Evolutionary conservation across 92 coral and sea anemone genomes (phyloP).

Genomic region (Montipora capitata): DNA sequence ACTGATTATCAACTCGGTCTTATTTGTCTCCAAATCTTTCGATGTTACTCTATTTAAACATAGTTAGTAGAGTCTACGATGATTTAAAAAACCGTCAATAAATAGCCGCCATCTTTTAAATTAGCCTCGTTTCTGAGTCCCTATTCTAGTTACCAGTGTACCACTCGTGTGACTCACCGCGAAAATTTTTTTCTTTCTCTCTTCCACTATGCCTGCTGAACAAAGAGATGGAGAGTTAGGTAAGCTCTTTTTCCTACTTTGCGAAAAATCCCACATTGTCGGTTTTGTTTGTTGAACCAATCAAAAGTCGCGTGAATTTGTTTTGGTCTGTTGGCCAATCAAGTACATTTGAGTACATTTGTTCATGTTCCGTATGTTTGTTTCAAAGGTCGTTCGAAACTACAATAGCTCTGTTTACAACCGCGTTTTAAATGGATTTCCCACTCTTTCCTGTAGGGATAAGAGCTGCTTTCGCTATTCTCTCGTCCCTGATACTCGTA

Average conservation of each 20-base stretch:
- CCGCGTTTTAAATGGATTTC: conserved; percentile 48
- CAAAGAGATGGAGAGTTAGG: too few species aligned
- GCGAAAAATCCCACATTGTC: too few species aligned
- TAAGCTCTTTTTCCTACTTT: too few species aligned
- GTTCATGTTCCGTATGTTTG: too few species aligned
- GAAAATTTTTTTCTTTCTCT: too few species aligned
- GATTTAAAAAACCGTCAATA: not conserved
- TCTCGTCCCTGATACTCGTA: conserved; percentile 76
- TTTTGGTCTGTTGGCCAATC: not conserved
- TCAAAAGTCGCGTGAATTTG: too few species aligned
- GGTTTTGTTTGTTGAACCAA: too few species aligned
- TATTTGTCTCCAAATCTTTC: too few species aligned
- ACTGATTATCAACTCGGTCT: not conserved
- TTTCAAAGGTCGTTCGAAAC: not conserved
- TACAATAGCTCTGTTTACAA: not conserved
- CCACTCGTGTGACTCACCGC: too few species aligned
- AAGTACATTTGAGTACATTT: too few species aligned
- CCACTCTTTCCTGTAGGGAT: conserved; percentile 39
- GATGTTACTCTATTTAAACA: not conserved
- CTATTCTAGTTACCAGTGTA: conserved; percentile 8
- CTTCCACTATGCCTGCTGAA: too few species aligned
- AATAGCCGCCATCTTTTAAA: conserved; percentile 51
- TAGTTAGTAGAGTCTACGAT: too few species aligned
- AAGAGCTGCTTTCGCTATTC: conserved; percentile 80
- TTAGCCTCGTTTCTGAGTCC: not conserved